A percentile compares a stretch with the other conserved stretches of the same genome.
phyloP scores from a whole-genome alignment of 2,797 vertebrate species.

The Eutrigla gurnardus region DNA sequence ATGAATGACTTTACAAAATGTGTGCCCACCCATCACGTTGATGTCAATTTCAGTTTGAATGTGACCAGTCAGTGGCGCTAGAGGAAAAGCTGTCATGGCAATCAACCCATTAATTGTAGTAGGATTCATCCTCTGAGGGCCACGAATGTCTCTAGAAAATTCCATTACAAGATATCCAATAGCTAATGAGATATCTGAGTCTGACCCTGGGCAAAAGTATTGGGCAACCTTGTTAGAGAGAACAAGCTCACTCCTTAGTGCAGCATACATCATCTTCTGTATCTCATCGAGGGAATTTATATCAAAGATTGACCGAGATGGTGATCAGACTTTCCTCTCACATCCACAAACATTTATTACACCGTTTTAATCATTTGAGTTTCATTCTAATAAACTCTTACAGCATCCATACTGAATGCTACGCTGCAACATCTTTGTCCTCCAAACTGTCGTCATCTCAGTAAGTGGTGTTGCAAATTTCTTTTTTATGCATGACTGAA shows the following conservation, averaged over 20 bases:
- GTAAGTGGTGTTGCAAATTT: background rate
- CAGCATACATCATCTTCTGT: background rate
- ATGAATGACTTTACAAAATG: background rate
- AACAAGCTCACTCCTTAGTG: background rate
- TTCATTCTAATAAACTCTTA: background rate
- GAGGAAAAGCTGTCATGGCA: no score
- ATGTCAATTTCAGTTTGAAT: no score
- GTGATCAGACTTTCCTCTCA: background rate
- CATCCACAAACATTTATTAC: background rate
- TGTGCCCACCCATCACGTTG: no score
- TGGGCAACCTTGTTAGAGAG: background rate
- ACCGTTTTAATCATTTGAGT: background rate
- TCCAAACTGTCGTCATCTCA: constrained; percentile 7
- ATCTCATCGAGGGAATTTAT: background rate
- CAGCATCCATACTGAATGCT: background rate
- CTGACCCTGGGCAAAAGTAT: background rate
- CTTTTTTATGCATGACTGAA: constrained; percentile 12
- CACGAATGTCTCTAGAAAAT: background rate
- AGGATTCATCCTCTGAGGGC: background rate
- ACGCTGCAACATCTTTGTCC: background rate
- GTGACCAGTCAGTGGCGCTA: no score
- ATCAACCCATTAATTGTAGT: no score
- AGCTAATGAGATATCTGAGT: background rate
- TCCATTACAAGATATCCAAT: no score
- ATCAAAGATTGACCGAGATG: background rate